phyloP scores from a whole-genome alignment of 2,888 invertebrate species.

The Muschampia plurimacula region DNA sequence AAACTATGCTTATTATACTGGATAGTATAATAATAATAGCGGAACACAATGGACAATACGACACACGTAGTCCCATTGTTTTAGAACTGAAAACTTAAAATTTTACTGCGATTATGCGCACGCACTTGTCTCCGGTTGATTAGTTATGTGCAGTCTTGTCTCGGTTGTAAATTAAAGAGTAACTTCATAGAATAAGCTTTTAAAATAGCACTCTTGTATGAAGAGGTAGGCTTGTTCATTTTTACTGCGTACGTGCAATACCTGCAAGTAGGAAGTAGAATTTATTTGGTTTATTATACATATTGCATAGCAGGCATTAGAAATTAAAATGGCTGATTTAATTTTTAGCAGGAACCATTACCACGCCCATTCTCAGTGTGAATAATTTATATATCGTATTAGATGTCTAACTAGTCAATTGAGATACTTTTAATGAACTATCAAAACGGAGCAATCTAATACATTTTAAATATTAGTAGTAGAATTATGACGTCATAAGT shows the following conservation, averaged over 20 bases:
- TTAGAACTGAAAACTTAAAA: constrained; percentile 23
- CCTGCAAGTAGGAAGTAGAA: background rate
- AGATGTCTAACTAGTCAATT: no score
- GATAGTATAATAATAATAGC: constrained; percentile 40
- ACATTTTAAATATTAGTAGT: no score
- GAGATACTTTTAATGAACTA: no score
- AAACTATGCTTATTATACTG: constrained; percentile 40
- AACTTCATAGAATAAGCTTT: constrained; percentile 7
- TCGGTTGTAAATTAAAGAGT: constrained; percentile 1
- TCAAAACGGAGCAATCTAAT: no score
- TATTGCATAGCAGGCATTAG: no score
- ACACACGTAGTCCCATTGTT: constrained; percentile 38
- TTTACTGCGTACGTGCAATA: background rate
- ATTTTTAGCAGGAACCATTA: no score
- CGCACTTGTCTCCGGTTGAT: constrained; percentile 17
- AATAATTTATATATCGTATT: no score
- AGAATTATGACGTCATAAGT: no score
- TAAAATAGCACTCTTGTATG: constrained; percentile 2
- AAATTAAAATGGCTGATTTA: no score
- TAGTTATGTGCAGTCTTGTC: constrained; percentile 14
- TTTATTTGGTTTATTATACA: background rate
- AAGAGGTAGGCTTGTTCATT: background rate
- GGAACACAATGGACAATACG: constrained; percentile 41
- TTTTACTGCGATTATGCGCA: constrained; percentile 19
- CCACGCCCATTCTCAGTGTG: no score